Evolutionary conservation across 2,113 vertebrate species (phyloP).

Genomic region (Syrmaticus mikado): DNA sequence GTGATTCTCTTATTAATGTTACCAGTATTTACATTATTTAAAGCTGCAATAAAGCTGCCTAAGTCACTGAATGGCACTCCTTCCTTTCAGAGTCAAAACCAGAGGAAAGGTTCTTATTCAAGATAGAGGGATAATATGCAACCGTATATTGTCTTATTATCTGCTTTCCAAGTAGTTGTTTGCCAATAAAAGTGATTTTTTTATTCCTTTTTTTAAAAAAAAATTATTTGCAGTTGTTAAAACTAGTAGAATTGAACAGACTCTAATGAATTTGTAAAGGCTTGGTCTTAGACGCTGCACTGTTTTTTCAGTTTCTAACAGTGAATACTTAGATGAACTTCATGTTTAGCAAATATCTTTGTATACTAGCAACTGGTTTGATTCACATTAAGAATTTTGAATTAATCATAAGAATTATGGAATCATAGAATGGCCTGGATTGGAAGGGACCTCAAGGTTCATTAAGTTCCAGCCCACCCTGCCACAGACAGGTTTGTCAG

Average conservation of each 20-base stretch:
- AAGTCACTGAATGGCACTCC: conserved; percentile 43
- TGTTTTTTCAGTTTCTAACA: background rate
- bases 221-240: background rate
- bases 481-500: no score
- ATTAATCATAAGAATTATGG: background rate
- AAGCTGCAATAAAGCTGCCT: background rate
- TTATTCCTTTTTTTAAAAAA: background rate
- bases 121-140: background rate
- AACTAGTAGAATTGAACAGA: background rate
- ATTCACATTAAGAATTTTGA: background rate
- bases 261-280: background rate
- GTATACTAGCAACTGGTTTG: background rate
- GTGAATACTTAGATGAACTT: background rate
- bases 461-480: no score
- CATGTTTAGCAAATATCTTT: rapidly evolving
- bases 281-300: background rate
- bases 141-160: background rate
- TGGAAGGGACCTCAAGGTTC: no score
- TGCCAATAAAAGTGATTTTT: background rate
- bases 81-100: background rate
- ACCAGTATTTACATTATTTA: background rate
- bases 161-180: background rate
- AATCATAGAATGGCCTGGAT: no score
- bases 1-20: background rate
- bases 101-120: background rate